Percentiles rank a stretch among this genome's conserved stretches.
Evolutionary conservation across 2,888 invertebrate genomes (phyloP).

Genomic region (Pseudococcus longispinus): DNA sequence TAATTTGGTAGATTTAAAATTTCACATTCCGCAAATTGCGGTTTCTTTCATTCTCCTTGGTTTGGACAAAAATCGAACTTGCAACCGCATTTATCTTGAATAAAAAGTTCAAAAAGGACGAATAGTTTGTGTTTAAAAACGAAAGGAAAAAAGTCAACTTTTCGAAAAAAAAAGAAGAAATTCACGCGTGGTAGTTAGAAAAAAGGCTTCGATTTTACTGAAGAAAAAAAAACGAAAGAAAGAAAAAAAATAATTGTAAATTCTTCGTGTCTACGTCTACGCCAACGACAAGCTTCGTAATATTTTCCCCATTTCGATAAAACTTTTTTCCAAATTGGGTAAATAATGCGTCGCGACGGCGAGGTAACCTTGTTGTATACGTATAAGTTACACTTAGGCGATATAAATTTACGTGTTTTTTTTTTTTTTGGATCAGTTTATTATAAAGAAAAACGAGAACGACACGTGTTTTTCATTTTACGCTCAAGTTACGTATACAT

Average conservation of each 20-base stretch:
- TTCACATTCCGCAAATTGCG: not conserved
- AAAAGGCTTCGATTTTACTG: not conserved
- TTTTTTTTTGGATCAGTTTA: not conserved
- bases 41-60: not conserved
- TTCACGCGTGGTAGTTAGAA: not conserved
- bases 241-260: not conserved
- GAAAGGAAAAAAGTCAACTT: not conserved
- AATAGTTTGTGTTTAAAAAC: not conserved
- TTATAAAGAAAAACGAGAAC: not conserved
- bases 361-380: slow-evolving; percentile 1
- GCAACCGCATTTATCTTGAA: not conserved
- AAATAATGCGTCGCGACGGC: not conserved
- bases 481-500: not conserved
- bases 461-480: not conserved
- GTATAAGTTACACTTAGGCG: not conserved
- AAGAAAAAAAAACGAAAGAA: not conserved
- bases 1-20: not conserved
- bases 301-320: not conserved
- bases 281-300: not conserved
- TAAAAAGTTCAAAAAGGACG: not conserved
- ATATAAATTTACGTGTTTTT: not conserved
- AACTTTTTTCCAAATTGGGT: slow-evolving; percentile 10
- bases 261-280: not conserved
- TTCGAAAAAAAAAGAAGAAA: not conserved
- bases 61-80: not conserved